Evolutionary conservation across 2,888 invertebrate species (phyloP), one percentile per base, ranked within the genome.

Genomic region (Suillia variegata): DNA sequence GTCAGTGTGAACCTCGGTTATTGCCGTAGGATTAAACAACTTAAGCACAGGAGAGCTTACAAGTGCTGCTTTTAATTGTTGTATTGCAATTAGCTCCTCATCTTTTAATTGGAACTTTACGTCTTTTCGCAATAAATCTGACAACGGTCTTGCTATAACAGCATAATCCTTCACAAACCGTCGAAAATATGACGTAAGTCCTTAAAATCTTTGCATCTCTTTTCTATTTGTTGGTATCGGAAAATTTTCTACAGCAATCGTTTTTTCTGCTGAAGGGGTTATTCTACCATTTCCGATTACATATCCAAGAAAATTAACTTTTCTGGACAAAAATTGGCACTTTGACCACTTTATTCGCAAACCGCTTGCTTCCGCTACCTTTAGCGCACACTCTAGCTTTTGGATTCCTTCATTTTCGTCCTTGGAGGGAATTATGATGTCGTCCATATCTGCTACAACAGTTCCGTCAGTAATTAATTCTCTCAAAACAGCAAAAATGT

Each of bases 51-150:
- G n/a, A n/a, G n/a, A n/a, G n/a, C n/a, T n/a, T n/a, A n/a, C n/a
- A n/a, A n/a, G n/a, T n/a, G n/a, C n/a, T n/a, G n/a, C n/a, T n/a
- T n/a, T n/a, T n/a, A n/a, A n/a, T n/a, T n/a, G n/a, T n/a, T n/a
- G n/a, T n/a, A n/a, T n/a, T n/a, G n/a, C n/a, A n/a, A n/a, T n/a
- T n/a, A 56, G 26, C 12, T 62, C 58, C 54, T 62, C 56, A 20
- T 57, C 57, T 15, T 24, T 54, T 26, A 59, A 54, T 62, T 6
- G 63, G 57, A 17, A 71, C 55, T 52, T 21, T 2, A 17, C 47
- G 6, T 5, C 45, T 34, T 64, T 65, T 13, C 48, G 38, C 38
- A 67, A 45, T 21, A 60, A 34, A 45, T 79, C 75, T 20, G 72
- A 71, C 50, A 78, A 59, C 6, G 54, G 54, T 22, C 24, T 49